These are phyloP conservation scores for Bhutanitis thaidina DNA, from an alignment of 2,888 invertebrate genomes.

Conservation along the genomic window DNA sequence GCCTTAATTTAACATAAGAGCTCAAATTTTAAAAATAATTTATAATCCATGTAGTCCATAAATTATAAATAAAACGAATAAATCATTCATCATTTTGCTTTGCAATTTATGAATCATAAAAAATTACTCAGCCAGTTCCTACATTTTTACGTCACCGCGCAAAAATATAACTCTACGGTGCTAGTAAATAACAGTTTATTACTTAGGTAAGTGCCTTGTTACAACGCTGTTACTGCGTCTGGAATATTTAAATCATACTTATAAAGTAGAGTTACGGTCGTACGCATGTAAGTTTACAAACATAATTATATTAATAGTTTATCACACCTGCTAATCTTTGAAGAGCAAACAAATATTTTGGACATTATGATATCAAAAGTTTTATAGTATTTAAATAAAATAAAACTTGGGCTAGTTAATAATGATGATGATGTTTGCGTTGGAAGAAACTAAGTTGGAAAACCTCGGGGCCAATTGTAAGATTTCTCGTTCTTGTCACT, in stretches of 20 bases:
- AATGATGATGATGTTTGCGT: no score
- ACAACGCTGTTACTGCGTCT: conserved; percentile 9
- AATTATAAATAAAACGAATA: conserved; percentile 6
- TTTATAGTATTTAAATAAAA: no score
- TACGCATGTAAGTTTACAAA: neutral
- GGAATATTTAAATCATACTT: neutral
- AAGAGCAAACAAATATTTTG: no score
- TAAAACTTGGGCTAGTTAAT: no score
- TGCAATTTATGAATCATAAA: conserved; percentile 13
- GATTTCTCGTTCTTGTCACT: no score
- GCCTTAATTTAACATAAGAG: no score
- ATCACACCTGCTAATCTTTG: neutral
- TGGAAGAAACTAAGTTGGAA: no score
- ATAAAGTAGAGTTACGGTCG: neutral
- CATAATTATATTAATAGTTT: neutral
- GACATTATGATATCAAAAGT: no score
- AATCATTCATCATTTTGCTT: conserved; percentile 2
- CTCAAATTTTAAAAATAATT: neutral
- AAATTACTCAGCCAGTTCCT: neutral
- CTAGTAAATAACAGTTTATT: conserved; percentile 15
- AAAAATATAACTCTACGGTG: conserved; percentile 12
- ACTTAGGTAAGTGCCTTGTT: conserved; percentile 4
- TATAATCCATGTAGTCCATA: conserved; percentile 2
- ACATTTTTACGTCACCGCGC: conserved; percentile 9
- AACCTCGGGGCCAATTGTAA: no score